phyloP scores from a whole-genome alignment of 2,888 invertebrate species.

The Thumatha senex region DNA sequence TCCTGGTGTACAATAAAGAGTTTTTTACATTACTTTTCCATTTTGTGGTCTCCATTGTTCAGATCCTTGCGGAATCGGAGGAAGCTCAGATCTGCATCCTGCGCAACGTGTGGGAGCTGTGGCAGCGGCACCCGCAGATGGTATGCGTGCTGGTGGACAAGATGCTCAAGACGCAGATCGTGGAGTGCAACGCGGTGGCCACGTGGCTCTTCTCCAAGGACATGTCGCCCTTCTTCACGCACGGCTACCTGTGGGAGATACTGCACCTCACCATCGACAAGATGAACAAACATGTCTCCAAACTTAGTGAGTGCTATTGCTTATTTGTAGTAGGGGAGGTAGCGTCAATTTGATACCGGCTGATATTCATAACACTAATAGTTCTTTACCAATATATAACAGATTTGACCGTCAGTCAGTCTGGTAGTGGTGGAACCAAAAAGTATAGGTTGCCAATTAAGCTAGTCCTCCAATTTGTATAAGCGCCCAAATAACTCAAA shows the following conservation, averaged over 20 bases:
- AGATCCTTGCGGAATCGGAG: slow-evolving; percentile 96
- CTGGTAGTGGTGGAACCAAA: no score
- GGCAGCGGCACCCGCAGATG: slow-evolving; percentile 98
- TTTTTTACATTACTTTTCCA: no score
- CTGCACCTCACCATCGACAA: slow-evolving; percentile 97
- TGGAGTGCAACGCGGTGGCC: slow-evolving; percentile 98
- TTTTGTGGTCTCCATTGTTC: no score
- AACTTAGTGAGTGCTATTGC: slow-evolving; percentile 85
- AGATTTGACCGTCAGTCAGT: no score
- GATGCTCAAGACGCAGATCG: slow-evolving; percentile 97
- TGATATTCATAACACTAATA: no score
- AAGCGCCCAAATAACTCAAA: no score
- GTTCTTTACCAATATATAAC: no score
- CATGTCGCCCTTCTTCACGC: slow-evolving; percentile 95
- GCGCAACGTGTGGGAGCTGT: slow-evolving; percentile 96
- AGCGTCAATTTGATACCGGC: no score
- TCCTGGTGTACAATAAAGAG: no score
- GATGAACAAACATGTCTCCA: slow-evolving; percentile 97
- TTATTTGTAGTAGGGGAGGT: no score
- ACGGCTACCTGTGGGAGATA: slow-evolving; percentile 98
- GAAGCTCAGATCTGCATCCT: slow-evolving; percentile 98
- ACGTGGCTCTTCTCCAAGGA: slow-evolving; percentile 98
- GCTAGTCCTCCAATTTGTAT: no score
- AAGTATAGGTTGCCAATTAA: no score
- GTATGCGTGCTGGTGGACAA: slow-evolving; percentile 98